A percentile compares a stretch with the other conserved stretches of the same genome.
phyloP scores from a whole-genome alignment of 2,113 vertebrate species.

The Antidorcas marsupialis region DNA sequence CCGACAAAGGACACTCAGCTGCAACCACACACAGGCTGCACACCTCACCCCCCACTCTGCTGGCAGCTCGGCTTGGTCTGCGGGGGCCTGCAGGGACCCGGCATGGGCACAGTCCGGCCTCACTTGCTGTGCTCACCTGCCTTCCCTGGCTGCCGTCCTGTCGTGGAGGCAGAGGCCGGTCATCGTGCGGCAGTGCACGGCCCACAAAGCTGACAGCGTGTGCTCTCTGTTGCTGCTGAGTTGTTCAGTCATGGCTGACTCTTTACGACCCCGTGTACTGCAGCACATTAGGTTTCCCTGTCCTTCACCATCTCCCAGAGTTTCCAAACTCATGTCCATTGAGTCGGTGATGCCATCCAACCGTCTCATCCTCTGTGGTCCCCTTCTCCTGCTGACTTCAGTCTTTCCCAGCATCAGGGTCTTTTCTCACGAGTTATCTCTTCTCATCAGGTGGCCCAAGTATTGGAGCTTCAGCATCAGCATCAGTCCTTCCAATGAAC shows the following conservation, averaged over 20 bases:
- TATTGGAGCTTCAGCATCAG: neutral
- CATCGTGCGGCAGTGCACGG: fast-evolving
- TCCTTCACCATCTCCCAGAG: neutral
- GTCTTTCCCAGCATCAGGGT: neutral
- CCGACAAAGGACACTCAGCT: neutral
- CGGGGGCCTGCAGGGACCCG: too few relatives aligned
- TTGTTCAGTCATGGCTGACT: neutral
- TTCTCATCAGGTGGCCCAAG: neutral
- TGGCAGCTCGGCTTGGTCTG: neutral
- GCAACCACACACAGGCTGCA: neutral
- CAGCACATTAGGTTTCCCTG: neutral
- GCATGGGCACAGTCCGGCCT: neutral
- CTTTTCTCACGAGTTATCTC: neutral
- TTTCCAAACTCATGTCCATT: neutral
- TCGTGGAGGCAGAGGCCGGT: neutral
- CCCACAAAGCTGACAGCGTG: neutral
- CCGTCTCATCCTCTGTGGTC: neutral
- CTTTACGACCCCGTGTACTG: neutral
- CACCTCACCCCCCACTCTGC: neutral
- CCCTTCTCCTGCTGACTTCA: neutral
- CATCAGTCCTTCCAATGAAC: neutral
- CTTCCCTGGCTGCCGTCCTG: neutral
- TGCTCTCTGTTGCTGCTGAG: fast-evolving
- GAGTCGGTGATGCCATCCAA: neutral
- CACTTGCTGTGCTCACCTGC: neutral